These are phyloP conservation scores for Phasia obesa DNA, from an alignment of 2,888 invertebrate genomes.

Conservation along the genomic window DNA sequence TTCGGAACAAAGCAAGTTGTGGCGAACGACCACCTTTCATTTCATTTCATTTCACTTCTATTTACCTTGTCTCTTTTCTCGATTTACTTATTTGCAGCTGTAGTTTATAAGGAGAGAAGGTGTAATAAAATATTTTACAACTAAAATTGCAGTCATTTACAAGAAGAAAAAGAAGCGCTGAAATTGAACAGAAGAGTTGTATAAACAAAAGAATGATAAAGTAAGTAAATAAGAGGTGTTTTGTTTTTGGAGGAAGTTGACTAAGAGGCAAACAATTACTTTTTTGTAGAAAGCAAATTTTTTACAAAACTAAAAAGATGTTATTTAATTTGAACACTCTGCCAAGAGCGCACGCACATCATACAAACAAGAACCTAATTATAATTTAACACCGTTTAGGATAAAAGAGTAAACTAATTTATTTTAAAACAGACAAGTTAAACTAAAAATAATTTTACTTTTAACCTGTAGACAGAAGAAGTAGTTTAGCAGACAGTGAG, in stretches of 20 bases:
- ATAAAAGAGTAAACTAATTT: no score
- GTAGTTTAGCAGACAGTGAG: no score
- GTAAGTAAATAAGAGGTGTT: no score
- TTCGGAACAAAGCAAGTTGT: slow-evolving; percentile 25
- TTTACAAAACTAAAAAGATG: slow-evolving; percentile 35
- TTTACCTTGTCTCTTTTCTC: background rate
- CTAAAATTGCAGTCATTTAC: slow-evolving; percentile 48
- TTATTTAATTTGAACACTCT: background rate
- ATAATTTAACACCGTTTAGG: background rate
- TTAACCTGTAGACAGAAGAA: no score
- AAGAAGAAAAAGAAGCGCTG: background rate
- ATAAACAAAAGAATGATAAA: background rate
- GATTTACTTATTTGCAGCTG: slow-evolving; percentile 1
- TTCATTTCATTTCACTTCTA: background rate
- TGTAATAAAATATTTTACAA: slow-evolving; percentile 30
- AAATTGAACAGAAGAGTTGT: no score
- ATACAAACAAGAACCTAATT: slow-evolving; percentile 22
- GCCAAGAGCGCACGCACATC: background rate
- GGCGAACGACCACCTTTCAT: slow-evolving; percentile 29
- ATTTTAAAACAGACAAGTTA: no score
- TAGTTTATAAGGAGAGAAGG: background rate
- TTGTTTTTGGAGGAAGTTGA: background rate
- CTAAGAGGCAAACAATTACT: slow-evolving; percentile 31
- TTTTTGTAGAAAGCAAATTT: background rate
- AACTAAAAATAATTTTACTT: no score